Conservation (phyloP, 2,888 invertebrate species). For the Microctonus aethiopoides region DNA sequence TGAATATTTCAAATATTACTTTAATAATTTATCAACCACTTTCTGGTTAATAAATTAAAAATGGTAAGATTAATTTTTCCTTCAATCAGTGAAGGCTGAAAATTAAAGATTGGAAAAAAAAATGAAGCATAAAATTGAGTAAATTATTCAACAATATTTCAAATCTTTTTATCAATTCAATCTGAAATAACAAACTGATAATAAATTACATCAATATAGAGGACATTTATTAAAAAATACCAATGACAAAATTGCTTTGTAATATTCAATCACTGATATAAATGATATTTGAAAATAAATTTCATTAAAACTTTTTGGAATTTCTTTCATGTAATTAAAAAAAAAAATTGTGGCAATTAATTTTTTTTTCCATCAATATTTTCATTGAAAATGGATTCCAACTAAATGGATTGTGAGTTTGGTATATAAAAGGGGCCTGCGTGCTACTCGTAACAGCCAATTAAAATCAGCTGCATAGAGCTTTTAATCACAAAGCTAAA, state of each 20-base stretch:
- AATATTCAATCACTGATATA: background rate
- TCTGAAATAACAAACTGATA: background rate
- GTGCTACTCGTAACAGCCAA: background rate
- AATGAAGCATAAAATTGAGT: background rate
- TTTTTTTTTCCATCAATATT: background rate
- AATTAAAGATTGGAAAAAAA: too few species aligned
- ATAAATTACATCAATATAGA: background rate
- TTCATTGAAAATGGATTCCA: background rate
- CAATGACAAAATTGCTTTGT: background rate
- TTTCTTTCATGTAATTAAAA: background rate
- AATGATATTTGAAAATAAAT: background rate
- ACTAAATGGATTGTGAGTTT: background rate
- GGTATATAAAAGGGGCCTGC: background rate
- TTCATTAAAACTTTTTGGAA: background rate
- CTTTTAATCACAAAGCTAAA: background rate
- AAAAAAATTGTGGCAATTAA: background rate
- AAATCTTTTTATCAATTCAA: background rate
- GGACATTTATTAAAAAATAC: background rate
- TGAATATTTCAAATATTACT: too few species aligned
- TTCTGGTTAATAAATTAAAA: too few species aligned
- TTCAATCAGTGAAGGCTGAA: too few species aligned
- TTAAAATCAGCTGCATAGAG: background rate
- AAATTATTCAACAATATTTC: background rate
- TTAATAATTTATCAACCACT: too few species aligned
- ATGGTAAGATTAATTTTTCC: too few species aligned